These are phyloP conservation scores for Vireo altiloquus DNA, from an alignment of 2,113 vertebrate species.

Conservation along the genomic window DNA sequence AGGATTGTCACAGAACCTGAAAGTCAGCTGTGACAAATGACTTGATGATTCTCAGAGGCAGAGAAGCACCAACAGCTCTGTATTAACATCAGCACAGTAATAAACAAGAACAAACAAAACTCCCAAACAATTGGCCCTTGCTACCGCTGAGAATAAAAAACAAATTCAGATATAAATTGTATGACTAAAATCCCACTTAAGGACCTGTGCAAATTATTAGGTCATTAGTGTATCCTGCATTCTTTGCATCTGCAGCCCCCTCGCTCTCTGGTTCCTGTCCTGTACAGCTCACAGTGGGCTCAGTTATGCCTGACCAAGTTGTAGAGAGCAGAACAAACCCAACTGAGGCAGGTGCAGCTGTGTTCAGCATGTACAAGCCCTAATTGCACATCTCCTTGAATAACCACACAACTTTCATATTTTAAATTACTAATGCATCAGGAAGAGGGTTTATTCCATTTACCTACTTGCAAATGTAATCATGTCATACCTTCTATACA, in stretches of 20 bases:
- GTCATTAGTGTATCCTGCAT: too few species aligned
- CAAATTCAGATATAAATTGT: not conserved
- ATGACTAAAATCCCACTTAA: not conserved
- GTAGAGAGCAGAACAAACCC: not conserved
- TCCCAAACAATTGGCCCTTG: not conserved
- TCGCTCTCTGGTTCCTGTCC: not conserved
- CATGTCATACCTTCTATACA: not conserved
- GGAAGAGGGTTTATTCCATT: not conserved
- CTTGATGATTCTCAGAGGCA: not conserved
- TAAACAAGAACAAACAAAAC: not conserved
- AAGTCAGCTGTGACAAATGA: not conserved
- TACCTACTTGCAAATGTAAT: not conserved
- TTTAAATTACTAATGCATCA: not conserved
- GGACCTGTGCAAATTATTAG: not conserved
- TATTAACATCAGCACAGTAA: not conserved
- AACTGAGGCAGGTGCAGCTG: not conserved
- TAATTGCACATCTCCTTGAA: not conserved
- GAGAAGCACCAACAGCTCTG: not conserved
- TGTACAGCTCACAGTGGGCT: not conserved
- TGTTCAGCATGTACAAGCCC: not conserved
- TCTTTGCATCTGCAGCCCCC: not conserved
- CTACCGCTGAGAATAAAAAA: not conserved
- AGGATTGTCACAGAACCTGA: not conserved
- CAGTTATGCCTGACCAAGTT: not conserved
- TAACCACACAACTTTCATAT: not conserved